A percentile compares a stretch with the other conserved stretches of the same genome.
Conservation (phyloP, 2,888 invertebrate genomes). For the Cyrtodaria siliqua region DNA sequence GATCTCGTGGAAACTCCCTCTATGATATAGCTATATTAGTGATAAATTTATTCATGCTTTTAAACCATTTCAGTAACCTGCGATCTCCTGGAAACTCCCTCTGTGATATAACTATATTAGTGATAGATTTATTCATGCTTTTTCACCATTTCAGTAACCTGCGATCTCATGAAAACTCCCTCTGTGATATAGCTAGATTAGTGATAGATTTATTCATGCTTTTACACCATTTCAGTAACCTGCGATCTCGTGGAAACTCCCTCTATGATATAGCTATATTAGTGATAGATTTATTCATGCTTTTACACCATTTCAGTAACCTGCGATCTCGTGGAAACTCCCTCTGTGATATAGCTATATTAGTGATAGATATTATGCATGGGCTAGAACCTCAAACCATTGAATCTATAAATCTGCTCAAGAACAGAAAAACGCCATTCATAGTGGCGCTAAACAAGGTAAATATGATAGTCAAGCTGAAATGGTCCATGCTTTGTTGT, state of each 20-base stretch:
- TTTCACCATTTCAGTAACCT: too few species aligned
- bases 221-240: slow-evolving; percentile 91
- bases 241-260: slow-evolving; percentile 98
- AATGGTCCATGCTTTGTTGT: too few species aligned
- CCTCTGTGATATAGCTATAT: slow-evolving; percentile 99
- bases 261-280: slow-evolving; percentile 99
- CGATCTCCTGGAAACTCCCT: too few species aligned
- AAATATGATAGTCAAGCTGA: slow-evolving; percentile 23
- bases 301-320: slow-evolving; percentile 90
- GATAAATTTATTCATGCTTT: too few species aligned
- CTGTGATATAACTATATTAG: too few species aligned
- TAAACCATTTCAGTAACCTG: too few species aligned
- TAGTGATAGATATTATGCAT: slow-evolving; percentile 98
- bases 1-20: too few species aligned
- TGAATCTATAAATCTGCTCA: slow-evolving; percentile 97
- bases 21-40: too few species aligned
- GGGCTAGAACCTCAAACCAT: slow-evolving; percentile 99
- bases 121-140: too few species aligned
- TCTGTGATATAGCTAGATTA: slow-evolving; percentile 15
- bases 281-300: slow-evolving; percentile 89
- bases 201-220: too few species aligned
- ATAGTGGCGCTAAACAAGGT: slow-evolving; percentile 99
- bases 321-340: slow-evolving; percentile 98
- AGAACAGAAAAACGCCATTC: slow-evolving; percentile 97
- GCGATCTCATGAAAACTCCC: background rate